Evolutionary conservation across 2,113 vertebrate species (phyloP).

Genomic region (Thryonomys swinderianus): DNA sequence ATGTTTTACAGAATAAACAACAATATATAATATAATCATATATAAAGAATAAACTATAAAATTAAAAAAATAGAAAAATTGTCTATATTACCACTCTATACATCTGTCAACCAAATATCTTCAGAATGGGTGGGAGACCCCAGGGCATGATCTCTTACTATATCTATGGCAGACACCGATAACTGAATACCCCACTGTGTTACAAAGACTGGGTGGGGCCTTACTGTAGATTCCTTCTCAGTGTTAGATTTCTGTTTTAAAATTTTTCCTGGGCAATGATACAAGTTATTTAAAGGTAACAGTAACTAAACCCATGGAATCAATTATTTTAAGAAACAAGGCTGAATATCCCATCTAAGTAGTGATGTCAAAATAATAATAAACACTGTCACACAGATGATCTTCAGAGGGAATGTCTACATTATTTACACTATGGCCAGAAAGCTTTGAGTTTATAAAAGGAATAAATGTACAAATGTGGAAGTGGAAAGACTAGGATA

Average conservation of each 20-base stretch:
- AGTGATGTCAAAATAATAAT: conserved; percentile 5
- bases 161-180: neutral
- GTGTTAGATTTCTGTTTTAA: neutral
- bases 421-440: neutral
- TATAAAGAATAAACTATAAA: neutral
- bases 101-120: neutral
- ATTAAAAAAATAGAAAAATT: neutral
- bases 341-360: neutral
- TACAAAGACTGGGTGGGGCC: neutral
- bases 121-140: neutral
- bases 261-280: neutral
- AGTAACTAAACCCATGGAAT: conserved; percentile 21
- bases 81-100: neutral
- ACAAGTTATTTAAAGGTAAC: neutral
- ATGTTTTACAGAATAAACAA: neutral
- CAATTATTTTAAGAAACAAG: conserved; percentile 34
- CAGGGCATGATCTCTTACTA: neutral
- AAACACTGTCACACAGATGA: neutral
- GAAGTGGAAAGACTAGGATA: neutral
- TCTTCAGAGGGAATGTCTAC: neutral
- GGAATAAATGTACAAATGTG: neutral
- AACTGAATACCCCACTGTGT: neutral
- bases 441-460: neutral
- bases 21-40: neutral
- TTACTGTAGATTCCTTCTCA: neutral